Conservation (phyloP, 92 coral and sea anemone genomes). For the Umimayanthus chanpuru region DNA sequence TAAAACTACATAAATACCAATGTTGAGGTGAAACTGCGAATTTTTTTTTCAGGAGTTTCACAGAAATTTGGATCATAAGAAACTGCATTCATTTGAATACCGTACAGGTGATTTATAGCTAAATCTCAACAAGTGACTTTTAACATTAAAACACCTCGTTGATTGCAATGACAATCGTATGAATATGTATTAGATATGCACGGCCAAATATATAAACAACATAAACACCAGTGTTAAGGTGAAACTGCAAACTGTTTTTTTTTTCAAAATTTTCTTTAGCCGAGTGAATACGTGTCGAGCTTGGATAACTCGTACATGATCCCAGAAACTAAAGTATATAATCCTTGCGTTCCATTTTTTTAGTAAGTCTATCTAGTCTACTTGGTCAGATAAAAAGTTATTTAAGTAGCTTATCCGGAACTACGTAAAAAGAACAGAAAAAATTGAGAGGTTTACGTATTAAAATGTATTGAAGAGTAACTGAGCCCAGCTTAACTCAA, state of each 20-base stretch:
- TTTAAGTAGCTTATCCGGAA: too few relatives aligned
- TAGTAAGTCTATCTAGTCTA: background rate
- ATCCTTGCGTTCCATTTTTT: background rate
- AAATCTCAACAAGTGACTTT: too few relatives aligned
- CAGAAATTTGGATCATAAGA: too few relatives aligned
- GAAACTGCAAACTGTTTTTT: too few relatives aligned
- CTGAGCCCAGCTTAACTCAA: background rate
- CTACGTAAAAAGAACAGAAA: background rate
- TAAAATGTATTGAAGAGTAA: background rate
- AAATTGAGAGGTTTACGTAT: too few relatives aligned
- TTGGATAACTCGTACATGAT: background rate
- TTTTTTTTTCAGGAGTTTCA: background rate
- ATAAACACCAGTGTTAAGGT: background rate
- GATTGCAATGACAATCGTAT: background rate
- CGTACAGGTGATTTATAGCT: background rate
- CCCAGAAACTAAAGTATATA: background rate
- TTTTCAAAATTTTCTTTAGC: background rate
- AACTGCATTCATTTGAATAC: background rate
- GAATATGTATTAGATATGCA: background rate
- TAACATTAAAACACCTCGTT: background rate
- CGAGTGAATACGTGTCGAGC: background rate
- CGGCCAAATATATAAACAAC: background rate
- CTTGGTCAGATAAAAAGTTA: background rate
- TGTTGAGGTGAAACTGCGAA: too few relatives aligned
- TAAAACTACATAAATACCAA: too few relatives aligned